Evolutionary conservation across 2,888 invertebrate genomes (phyloP).

Genomic region (Cheiracanthium punctorium): DNA sequence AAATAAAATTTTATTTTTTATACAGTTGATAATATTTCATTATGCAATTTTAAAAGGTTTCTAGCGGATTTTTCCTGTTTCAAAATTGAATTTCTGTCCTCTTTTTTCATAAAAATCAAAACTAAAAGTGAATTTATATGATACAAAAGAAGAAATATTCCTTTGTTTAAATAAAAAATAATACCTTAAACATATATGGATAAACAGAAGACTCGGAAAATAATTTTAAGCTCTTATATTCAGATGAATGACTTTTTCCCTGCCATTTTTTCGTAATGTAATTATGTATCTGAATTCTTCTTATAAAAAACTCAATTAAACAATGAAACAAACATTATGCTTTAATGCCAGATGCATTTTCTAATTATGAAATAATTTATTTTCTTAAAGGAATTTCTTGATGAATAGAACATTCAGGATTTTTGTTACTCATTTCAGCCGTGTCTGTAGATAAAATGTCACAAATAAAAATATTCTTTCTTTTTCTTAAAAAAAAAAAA

Average conservation of each 20-base stretch:
- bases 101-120: background rate
- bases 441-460: too few relatives aligned
- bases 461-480: too few relatives aligned
- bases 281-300: background rate
- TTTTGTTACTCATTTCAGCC: background rate
- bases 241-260: background rate
- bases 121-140: background rate
- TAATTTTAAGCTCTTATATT: too few relatives aligned
- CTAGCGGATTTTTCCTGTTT: background rate
- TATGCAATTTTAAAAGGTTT: too few relatives aligned
- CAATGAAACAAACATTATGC: background rate
- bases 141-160: background rate
- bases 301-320: background rate
- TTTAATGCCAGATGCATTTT: background rate
- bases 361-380: background rate
- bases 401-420: background rate
- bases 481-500: too few relatives aligned
- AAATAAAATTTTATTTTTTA: too few relatives aligned
- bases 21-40: too few relatives aligned
- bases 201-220: too few relatives aligned
- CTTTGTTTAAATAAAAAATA: background rate
- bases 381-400: background rate
- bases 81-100: background rate
- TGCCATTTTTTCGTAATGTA: background rate
- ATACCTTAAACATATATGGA: too few relatives aligned